Evolutionary conservation across 2,113 vertebrate genomes (phyloP).

Genomic region (Mirounga angustirostris): DNA sequence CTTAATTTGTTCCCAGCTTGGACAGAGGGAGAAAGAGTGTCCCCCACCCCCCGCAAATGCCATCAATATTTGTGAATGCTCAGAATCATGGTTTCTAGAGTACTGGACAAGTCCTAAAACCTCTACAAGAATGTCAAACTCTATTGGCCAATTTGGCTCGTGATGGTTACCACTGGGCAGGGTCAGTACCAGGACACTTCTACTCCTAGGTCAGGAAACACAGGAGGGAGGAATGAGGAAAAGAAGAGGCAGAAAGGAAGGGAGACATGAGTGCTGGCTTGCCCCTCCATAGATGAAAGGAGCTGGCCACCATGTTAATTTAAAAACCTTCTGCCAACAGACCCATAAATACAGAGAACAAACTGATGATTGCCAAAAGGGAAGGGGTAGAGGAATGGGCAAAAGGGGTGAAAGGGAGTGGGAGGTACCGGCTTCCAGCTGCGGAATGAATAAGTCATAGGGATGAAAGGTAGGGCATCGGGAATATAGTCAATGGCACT

Average conservation of each 20-base stretch:
- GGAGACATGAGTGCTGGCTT: neutral
- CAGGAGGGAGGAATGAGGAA: neutral
- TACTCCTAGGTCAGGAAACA: neutral
- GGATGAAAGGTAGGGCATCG: neutral
- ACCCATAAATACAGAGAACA: neutral
- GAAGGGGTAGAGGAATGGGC: neutral
- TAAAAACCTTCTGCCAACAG: neutral
- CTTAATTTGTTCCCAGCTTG: neutral
- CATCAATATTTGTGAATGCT: neutral
- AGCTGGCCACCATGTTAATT: neutral
- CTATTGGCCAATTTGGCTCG: neutral
- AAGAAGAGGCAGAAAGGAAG: neutral
- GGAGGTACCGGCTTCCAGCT: neutral
- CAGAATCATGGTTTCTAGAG: neutral
- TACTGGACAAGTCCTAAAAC: neutral
- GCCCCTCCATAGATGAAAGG: neutral
- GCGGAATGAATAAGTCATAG: neutral
- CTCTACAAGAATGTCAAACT: neutral
- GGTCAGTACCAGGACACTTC: neutral
- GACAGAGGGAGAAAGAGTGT: neutral
- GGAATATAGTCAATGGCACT: neutral
- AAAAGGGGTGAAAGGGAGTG: neutral
- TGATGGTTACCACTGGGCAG: neutral
- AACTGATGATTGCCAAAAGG: neutral
- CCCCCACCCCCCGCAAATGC: neutral